Conservation (phyloP, 1,140 invertebrate genomes). For the Drosophila murphyi region DNA sequence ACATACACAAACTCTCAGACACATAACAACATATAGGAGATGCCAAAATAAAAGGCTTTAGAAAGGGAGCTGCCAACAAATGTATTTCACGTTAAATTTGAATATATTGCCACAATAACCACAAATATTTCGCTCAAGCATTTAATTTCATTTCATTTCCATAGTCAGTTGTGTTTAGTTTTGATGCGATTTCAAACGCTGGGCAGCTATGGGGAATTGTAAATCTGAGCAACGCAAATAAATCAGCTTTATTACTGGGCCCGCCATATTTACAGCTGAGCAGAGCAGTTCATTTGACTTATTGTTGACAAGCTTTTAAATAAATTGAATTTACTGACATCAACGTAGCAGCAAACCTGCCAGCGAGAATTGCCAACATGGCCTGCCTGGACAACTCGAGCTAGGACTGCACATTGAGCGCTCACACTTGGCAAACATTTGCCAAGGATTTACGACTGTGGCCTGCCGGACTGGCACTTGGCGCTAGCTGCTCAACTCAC, state of each 20-base stretch:
- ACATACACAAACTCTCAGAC: neutral
- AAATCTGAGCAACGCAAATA: conserved; percentile 59
- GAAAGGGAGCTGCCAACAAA: conserved; percentile 32
- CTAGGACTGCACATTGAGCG: conserved; percentile 25
- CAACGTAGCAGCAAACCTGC: conserved; percentile 11
- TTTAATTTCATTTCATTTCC: conserved; percentile 43
- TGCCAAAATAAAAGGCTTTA: conserved; percentile 2
- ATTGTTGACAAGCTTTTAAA: conserved; percentile 73
- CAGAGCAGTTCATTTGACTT: conserved; percentile 67
- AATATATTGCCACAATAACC: conserved; percentile 62
- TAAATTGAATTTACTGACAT: conserved; percentile 69
- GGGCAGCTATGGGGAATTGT: conserved; percentile 50
- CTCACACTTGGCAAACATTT: conserved; percentile 56
- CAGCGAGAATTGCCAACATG: conserved; percentile 6
- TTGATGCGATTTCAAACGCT: conserved; percentile 24
- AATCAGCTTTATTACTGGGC: conserved; percentile 63
- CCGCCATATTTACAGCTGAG: conserved; percentile 63
- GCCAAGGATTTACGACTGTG: conserved; percentile 60
- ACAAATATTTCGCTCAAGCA: conserved; percentile 44
- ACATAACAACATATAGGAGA: conserved; percentile 3
- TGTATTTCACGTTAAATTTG: conserved; percentile 54
- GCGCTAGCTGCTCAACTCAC: conserved; percentile 21
- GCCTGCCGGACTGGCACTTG: neutral
- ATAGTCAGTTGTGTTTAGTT: conserved; percentile 34
- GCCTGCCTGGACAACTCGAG: conserved; percentile 24